Conservation (phyloP, 2,113 vertebrate genomes). For the Heliornis fulica region DNA sequence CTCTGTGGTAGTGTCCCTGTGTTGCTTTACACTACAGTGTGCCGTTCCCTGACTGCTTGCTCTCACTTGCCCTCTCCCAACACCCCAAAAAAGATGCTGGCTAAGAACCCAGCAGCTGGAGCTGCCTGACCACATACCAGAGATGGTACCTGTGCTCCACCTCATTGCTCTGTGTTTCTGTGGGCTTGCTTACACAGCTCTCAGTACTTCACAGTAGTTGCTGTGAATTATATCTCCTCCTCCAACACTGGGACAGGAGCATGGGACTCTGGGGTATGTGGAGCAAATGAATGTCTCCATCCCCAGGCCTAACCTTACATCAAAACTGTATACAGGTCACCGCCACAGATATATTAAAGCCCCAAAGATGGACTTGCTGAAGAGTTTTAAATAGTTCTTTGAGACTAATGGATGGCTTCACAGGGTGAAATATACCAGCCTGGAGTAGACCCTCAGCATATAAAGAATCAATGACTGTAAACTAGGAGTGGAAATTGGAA, state of each 20-base stretch:
- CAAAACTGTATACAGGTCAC: neutral
- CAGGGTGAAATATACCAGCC: constrained; percentile 35
- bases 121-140: neutral
- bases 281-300: neutral
- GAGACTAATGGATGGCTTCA: constrained; percentile 44
- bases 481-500: constrained; percentile 65
- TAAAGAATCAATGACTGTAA: constrained; percentile 69
- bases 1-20: neutral
- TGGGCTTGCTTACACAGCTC: neutral
- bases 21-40: neutral
- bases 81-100: neutral
- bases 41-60: neutral
- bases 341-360: neutral
- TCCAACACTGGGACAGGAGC: neutral
- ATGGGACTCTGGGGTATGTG: neutral
- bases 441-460: constrained; percentile 25
- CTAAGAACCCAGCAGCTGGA: neutral
- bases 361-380: neutral
- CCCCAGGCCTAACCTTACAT: neutral
- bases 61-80: neutral
- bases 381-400: neutral
- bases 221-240: neutral
- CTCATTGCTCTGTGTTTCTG: neutral
- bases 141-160: neutral
- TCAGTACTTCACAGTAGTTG: neutral